Conservation (phyloP, 2,113 vertebrate genomes). For the Salvelinus alpinus region DNA sequence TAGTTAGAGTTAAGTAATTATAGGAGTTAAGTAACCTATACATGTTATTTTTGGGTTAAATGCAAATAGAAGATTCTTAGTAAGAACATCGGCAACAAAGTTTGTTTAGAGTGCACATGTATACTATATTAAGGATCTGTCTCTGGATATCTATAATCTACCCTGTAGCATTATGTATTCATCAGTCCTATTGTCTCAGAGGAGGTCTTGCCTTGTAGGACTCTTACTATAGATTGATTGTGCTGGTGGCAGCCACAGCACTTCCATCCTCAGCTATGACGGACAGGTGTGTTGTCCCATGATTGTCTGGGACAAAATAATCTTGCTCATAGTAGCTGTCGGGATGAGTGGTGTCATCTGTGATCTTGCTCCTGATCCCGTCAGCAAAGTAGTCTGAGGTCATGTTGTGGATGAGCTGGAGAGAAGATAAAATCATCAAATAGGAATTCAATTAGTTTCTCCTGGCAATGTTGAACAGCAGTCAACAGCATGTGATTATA, state of each 20-base stretch:
- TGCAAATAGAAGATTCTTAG: too few species aligned
- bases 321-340: conserved; percentile 86
- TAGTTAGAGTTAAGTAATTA: background rate
- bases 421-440: conserved; percentile 15
- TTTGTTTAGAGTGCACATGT: background rate
- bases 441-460: background rate
- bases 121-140: background rate
- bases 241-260: conserved; percentile 93
- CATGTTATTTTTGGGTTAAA: too few species aligned
- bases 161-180: background rate
- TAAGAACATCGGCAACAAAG: background rate
- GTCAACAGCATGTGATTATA: too few species aligned
- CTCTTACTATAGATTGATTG: conserved; percentile 92
- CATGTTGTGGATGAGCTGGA: conserved; percentile 91
- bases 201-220: background rate
- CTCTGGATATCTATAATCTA: background rate
- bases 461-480: background rate
- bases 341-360: conserved; percentile 83
- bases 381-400: conserved; percentile 87
- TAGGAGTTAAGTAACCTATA: background rate
- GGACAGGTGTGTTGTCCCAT: conserved; percentile 91
- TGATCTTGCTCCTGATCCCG: conserved; percentile 83
- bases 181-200: background rate
- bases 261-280: conserved; percentile 91
- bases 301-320: conserved; percentile 80